Percentiles rank a stretch among this genome's conserved stretches.
These are phyloP conservation scores for Noctua fimbriata DNA, from an alignment of 2,888 invertebrate species.

Conservation along the genomic window DNA sequence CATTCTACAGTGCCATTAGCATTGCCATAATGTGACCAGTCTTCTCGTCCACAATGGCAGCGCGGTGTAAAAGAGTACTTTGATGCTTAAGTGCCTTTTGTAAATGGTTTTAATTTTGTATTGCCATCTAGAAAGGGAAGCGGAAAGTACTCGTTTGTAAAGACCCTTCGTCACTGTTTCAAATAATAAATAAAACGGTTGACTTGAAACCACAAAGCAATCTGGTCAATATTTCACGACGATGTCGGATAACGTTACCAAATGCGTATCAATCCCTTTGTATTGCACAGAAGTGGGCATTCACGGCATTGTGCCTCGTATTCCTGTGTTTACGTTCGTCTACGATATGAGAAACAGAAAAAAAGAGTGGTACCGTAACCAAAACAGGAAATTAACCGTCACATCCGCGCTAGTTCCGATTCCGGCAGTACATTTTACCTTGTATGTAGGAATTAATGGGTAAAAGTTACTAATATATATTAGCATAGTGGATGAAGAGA, in stretches of 20 bases:
- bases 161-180: constrained; percentile 14
- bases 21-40: constrained; percentile 51
- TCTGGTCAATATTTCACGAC: constrained; percentile 56
- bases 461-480: background rate
- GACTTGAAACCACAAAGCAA: constrained; percentile 38
- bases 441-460: background rate
- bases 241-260: constrained; percentile 44
- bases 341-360: constrained; percentile 44
- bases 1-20: constrained; percentile 36
- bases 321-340: constrained; percentile 29
- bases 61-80: constrained; percentile 40
- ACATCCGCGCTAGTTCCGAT: constrained; percentile 51
- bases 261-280: constrained; percentile 57
- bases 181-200: constrained; percentile 38
- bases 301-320: constrained; percentile 32
- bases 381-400: constrained; percentile 65
- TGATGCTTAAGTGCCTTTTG: constrained; percentile 48
- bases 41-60: constrained; percentile 40
- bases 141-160: constrained; percentile 17
- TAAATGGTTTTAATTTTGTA: constrained; percentile 50
- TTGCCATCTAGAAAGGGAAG: constrained; percentile 35
- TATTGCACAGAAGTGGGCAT: constrained; percentile 52
- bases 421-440: constrained; percentile 21
- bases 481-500: background rate
- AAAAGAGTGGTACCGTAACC: constrained; percentile 49